phyloP scores from a whole-genome alignment of 2,888 invertebrate genomes.

The Trachelus tabidus region DNA sequence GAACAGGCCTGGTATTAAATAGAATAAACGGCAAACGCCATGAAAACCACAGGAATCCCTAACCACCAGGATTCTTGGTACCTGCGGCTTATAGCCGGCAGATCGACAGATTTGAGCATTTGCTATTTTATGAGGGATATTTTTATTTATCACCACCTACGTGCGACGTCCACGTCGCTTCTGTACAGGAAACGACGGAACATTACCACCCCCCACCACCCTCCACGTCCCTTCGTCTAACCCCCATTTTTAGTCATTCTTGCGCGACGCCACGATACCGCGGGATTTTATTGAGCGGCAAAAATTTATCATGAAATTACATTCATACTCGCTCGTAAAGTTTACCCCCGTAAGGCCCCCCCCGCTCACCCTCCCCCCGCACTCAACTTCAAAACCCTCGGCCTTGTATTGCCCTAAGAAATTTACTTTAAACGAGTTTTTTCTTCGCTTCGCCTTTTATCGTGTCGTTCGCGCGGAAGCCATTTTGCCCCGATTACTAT shows the following conservation, averaged over 20 bases:
- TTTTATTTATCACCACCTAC: not conserved
- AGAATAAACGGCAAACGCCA: not conserved
- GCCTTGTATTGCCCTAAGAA: not conserved
- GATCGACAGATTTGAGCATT: not conserved
- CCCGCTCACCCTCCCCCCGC: too few species aligned
- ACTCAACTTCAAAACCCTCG: not conserved
- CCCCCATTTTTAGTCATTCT: not conserved
- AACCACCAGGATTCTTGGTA: not conserved
- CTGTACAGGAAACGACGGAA: not conserved
- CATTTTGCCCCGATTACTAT: not conserved
- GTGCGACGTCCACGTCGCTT: not conserved
- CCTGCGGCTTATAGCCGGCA: not conserved
- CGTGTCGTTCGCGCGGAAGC: not conserved
- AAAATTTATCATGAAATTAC: conserved; percentile 49
- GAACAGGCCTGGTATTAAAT: not conserved
- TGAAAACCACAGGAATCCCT: not conserved
- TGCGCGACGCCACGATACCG: not conserved
- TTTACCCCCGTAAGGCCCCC: conserved; percentile 27
- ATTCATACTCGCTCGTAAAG: conserved; percentile 47
- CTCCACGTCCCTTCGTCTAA: not conserved
- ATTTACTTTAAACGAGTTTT: not conserved
- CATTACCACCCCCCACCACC: not conserved
- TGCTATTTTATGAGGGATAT: not conserved
- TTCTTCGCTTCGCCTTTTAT: not conserved
- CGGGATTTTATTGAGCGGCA: conserved; percentile 7